These are phyloP conservation scores for Heteromyza rotundicornis DNA, from an alignment of 2,888 invertebrate species.

Conservation along the genomic window DNA sequence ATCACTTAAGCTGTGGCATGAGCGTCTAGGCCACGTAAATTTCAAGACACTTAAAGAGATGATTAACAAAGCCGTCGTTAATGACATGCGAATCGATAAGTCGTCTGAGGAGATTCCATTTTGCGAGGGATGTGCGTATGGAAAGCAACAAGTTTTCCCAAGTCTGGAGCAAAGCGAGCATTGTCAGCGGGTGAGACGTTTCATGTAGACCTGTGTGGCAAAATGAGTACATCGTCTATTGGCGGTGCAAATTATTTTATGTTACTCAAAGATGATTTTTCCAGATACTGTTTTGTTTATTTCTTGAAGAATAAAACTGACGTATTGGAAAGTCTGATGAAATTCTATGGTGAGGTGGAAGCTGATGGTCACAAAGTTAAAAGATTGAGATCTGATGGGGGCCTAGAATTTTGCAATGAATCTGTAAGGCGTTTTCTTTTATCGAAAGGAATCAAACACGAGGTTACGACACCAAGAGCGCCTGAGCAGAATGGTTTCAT, in stretches of 20 bases:
- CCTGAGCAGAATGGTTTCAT: constrained; percentile 27
- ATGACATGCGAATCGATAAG: constrained; percentile 14
- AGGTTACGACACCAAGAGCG: constrained; percentile 22
- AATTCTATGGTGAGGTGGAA: constrained; percentile 25
- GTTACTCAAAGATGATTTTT: constrained; percentile 33
- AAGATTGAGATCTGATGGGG: constrained; percentile 27
- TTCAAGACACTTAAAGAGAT: constrained; percentile 21
- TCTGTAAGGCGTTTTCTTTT: constrained; percentile 15
- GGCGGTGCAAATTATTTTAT: constrained; percentile 36
- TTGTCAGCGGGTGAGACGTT: constrained; percentile 24
- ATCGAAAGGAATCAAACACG: constrained; percentile 24
- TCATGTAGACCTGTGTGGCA: constrained; percentile 34
- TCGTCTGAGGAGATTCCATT: constrained; percentile 13
- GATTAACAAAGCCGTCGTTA: constrained; percentile 18
- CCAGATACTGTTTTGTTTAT: constrained; percentile 30
- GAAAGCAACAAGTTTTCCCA: constrained; percentile 20
- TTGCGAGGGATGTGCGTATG: constrained; percentile 23
- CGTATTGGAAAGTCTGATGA: constrained; percentile 24
- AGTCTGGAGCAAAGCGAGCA: constrained; percentile 10
- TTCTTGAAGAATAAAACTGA: constrained; percentile 34
- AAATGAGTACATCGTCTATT: constrained; percentile 30
- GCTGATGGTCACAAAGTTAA: constrained; percentile 26
- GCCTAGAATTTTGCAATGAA: constrained; percentile 27
- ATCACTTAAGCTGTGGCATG: constrained; percentile 25
- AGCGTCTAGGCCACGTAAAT: constrained; percentile 28